Evolutionary conservation across 2,888 invertebrate genomes (phyloP).

Genomic region (Vesta saturnalis): DNA sequence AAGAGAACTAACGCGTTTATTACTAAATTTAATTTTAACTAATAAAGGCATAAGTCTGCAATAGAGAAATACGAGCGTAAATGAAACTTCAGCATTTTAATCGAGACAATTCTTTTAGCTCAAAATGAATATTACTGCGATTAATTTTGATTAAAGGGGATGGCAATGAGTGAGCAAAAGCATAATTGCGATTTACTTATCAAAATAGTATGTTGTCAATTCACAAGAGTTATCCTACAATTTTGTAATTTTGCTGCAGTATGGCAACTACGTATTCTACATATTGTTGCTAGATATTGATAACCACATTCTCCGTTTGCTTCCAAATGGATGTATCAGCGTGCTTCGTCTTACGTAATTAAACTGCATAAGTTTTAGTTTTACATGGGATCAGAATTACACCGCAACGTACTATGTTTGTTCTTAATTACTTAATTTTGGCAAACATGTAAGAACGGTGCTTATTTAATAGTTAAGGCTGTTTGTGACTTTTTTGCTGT

Average conservation of each 20-base stretch:
- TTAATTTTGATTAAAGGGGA: constrained; percentile 30
- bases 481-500: neutral
- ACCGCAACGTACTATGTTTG: neutral
- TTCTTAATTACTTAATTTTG: neutral
- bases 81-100: constrained; percentile 30
- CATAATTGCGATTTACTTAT: constrained; percentile 22
- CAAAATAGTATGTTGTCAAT: constrained; percentile 26
- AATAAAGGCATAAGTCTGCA: constrained; percentile 31
- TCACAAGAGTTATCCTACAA: constrained; percentile 22
- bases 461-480: neutral
- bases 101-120: constrained; percentile 23
- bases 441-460: neutral
- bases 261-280: constrained; percentile 16
- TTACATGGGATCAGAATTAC: neutral
- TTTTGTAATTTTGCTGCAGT: constrained; percentile 19
- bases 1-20: constrained; percentile 28
- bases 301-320: constrained; percentile 21
- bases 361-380: constrained; percentile 14
- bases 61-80: constrained; percentile 34
- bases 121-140: constrained; percentile 29
- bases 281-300: constrained; percentile 28
- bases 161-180: constrained; percentile 23
- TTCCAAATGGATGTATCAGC: constrained; percentile 20
- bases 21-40: constrained; percentile 36
- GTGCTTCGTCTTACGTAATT: constrained; percentile 19